Evolutionary conservation across 2,113 vertebrate species (phyloP), one percentile per base, ranked within the genome.

Genomic region (Equus quagga): DNA sequence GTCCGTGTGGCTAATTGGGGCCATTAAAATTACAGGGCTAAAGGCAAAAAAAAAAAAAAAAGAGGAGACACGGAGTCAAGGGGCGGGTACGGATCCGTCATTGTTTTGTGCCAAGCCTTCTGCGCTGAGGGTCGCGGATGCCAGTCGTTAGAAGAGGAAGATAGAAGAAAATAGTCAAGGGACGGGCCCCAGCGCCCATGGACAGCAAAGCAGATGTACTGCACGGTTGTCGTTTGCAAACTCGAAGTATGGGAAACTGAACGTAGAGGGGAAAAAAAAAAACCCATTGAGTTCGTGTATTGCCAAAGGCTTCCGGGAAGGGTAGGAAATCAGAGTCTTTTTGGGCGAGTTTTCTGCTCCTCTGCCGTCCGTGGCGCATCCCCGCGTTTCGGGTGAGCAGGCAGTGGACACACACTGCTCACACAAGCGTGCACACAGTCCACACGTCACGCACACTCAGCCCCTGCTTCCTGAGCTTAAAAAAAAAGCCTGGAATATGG

Each of bases 1-100:
- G 97, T 98, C 98, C 79, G 51, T 91, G 96, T 97, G 98, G 97
- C 98, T 98, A 98, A 98, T 98, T 98, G 98, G 96, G 83, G 69
- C 65, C 96, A 97, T 98, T 98, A 98, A 98, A 98, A 98, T 96
- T 93, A 70, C 82, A 67, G 95, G 69, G 76, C 85, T 87, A 93
- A 93, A 92, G 69, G 60, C 72, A 78, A 97, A 85, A 92, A 41
- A 41, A 41, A 41, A 41, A 36, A 41, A 41, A 80, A 14, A 9
- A 46, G 88, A 95, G 94, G 75, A 98, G 83, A 65, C 19, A 46
- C 31, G 3, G n/a, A 56, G 4, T 69, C 97, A 58, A 36, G 3
- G 69, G 44, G 49, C 36, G 64, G 56, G 15, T 89, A 13, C 76
- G 3, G 58, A 82, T 95, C 93, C 67, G 93, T 87, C 95, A 54